Conservation (phyloP, 2,888 invertebrate genomes). For the Vesta saturnalis region DNA sequence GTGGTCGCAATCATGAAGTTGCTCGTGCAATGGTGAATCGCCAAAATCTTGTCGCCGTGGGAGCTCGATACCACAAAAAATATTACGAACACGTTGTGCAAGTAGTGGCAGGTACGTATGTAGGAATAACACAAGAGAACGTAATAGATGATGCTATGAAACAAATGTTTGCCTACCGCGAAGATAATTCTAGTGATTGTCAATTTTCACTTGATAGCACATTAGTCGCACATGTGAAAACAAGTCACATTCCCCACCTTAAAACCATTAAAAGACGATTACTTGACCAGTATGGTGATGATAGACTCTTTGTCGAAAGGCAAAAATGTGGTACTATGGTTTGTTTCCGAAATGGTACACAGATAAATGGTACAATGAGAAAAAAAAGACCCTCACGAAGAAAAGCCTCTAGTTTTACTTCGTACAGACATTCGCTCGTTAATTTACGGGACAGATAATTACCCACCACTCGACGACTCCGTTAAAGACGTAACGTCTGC, state of each 20-base stretch:
- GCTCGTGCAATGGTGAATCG: background rate
- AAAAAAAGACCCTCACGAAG: background rate
- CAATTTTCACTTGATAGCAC: constrained; percentile 1
- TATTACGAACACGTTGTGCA: background rate
- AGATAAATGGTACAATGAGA: background rate
- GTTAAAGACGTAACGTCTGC: background rate
- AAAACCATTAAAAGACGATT: background rate
- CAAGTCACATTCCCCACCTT: too few species aligned
- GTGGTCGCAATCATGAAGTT: constrained; percentile 6
- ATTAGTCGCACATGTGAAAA: background rate
- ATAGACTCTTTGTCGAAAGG: background rate
- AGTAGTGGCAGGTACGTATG: background rate
- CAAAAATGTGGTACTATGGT: background rate
- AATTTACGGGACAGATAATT: too few species aligned
- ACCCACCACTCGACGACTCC: background rate
- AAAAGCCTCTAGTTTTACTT: constrained; percentile 3
- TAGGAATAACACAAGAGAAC: background rate
- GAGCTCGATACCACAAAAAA: background rate
- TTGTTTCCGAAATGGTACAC: background rate
- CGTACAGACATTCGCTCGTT: background rate
- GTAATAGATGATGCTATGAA: background rate
- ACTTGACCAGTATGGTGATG: background rate
- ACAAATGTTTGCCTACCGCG: background rate
- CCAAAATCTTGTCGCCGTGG: background rate
- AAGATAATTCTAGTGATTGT: constrained; percentile 4